phyloP scores from a whole-genome alignment of 1,140 invertebrate genomes.

The Drosophila pachea region DNA sequence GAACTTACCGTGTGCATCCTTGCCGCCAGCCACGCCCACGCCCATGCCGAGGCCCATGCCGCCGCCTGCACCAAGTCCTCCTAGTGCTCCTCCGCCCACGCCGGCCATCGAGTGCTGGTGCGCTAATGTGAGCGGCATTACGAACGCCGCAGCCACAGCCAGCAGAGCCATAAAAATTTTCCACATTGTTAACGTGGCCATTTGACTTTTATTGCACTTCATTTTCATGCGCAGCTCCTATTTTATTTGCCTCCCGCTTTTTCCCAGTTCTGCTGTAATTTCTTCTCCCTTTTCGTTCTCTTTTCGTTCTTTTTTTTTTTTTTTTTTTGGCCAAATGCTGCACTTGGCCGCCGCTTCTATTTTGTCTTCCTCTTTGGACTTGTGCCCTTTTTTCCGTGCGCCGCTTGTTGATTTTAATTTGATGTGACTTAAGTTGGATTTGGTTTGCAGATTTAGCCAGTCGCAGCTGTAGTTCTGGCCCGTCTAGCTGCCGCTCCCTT shows the following conservation, averaged over 20 bases:
- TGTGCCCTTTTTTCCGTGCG: slow-evolving; percentile 30
- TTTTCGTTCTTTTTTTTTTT: slow-evolving; percentile 33
- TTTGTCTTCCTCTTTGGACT: slow-evolving; percentile 5
- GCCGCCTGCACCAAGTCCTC: slow-evolving; percentile 1
- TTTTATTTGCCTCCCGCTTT: background rate
- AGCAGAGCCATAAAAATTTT: slow-evolving; percentile 75
- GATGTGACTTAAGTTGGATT: slow-evolving; percentile 78
- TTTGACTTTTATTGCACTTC: slow-evolving; percentile 78
- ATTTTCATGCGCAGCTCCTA: slow-evolving; percentile 47
- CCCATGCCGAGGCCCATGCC: slow-evolving; percentile 17
- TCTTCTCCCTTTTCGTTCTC: slow-evolving; percentile 2
- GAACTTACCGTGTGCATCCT: slow-evolving; percentile 77
- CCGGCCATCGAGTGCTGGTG: slow-evolving; percentile 71
- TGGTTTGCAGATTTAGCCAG: slow-evolving; percentile 69
- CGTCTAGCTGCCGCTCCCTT: slow-evolving; percentile 16
- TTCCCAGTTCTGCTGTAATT: background rate
- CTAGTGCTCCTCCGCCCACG: slow-evolving; percentile 22
- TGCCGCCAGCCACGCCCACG: slow-evolving; percentile 46
- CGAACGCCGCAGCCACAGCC: slow-evolving; percentile 46
- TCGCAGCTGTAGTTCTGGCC: slow-evolving; percentile 33
- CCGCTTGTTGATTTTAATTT: slow-evolving; percentile 76
- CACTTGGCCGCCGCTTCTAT: slow-evolving; percentile 22
- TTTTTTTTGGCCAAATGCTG: slow-evolving; percentile 30
- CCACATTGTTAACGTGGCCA: slow-evolving; percentile 78
- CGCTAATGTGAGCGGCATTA: slow-evolving; percentile 75